Evolutionary conservation across 1,140 invertebrate genomes (phyloP), one percentile per base, ranked within the genome.

Genomic region (Carposina sasakii): DNA sequence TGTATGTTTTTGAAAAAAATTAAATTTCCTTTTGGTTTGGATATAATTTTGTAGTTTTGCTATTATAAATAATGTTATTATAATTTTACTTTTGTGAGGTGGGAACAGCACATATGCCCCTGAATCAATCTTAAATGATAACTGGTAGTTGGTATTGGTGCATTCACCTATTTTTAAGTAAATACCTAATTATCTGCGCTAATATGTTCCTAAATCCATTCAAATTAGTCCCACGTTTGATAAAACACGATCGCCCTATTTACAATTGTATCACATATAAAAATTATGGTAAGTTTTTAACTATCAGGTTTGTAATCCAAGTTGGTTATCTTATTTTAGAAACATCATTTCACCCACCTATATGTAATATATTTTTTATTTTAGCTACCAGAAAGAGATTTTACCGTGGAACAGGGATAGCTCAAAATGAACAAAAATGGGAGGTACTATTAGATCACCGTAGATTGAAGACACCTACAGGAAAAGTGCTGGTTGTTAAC

Each of bases 381-480:
- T 33, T 21, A 82, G 78, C 70, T 4, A 74, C 74, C 12, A 65
- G 63, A 19, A 82, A 79, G 49, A 45, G 76, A 36, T 82, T 82
- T 65, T 82, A 78, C 34, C 62, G 69, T 0, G 63, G 62, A 13
- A 78, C 73, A 2, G 67, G 72, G 21, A 71, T 82, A 30, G 45
- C 81, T 12, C 78, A 82, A 57, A 81, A 67, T 60, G 76, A 81
- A 34, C 68, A 63, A 15, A 76, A 74, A 34, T 82, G 76, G 76
- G 78, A 81, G 48, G 56, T 82, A 8, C 78, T 73, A 8, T 63
- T 82, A 40, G 78, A 82, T 30, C 92, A 95, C 68, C 88, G 91
- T 20, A 95, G 95, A 76, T 76, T 98, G 6, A 96, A 96, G 85
- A 98, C 96, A 22, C 96, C 96, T 0, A 89, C 89, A 65, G 95